Base-by-base conservation (phyloP, 2,113 vertebrate species). In the Jacana jacana region DNA sequence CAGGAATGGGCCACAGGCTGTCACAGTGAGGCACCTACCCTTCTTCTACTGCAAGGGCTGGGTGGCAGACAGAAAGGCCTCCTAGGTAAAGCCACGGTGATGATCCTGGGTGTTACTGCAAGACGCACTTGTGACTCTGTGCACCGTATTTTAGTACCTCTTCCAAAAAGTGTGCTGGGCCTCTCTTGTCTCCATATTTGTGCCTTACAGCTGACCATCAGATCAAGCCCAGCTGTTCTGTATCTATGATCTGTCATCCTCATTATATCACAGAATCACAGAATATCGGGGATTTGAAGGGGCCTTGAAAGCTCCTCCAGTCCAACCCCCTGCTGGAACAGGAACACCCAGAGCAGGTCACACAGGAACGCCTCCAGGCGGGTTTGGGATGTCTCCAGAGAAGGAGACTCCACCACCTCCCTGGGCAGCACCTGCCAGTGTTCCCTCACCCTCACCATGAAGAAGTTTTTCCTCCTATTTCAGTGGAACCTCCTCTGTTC, bases 41-140 rank as follows among this genome's bases (percentile, higher is more conserved):
- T 51, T 31, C 33, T 77, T 57, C 31, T 28, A 15, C 19, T 55
- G 8, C 3, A 39, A 16, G 7, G 35, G 22, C 33, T 81, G 49
- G 22, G 18, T 28, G 24, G 18, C 40, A 87, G 28, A 66, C 9
- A 9, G 33, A 75, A 87, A 58, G 30, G 8, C 6, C 8, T 35
- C 61, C 35, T 65, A 58, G 48, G 3, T 28, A 60, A 84, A 73
- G 27, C 35, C 49, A 27, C 78, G 11, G 16, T 20, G 54, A 20
- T 31, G 27, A 27, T 39, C 44, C 65, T 60, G 23, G 13, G 31
- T 31, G 39, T 39, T 55, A 58, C 42, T 19, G 19, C 51, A 40
- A 66, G 35, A 40, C 1, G 0, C 30, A 25, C 5, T 15, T 4
- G 1, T 35, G 48, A 72, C 51, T 18, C 5, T 33, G 39, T n/a